phyloP scores from a whole-genome alignment of 1,140 invertebrate genomes.

The Brachystomella parvula region DNA sequence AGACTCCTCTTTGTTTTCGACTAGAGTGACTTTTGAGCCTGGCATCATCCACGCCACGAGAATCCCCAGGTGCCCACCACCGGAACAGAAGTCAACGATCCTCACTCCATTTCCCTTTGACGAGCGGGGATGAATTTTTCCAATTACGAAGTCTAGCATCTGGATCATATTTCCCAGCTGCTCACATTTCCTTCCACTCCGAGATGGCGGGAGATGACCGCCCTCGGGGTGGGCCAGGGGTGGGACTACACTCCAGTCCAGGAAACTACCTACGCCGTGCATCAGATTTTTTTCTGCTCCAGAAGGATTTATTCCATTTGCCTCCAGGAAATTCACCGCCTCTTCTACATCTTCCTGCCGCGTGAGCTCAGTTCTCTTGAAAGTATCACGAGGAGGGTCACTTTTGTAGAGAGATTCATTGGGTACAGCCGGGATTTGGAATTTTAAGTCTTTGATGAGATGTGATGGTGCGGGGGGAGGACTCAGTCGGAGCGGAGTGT shows the following conservation, averaged over 20 bases:
- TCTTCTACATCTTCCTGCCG: constrained; percentile 63
- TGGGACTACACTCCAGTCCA: constrained; percentile 60
- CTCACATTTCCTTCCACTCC: constrained; percentile 70
- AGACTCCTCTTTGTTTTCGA: constrained; percentile 90
- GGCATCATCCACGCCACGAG: constrained; percentile 71
- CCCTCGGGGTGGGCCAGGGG: constrained; percentile 62
- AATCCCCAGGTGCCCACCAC: constrained; percentile 85
- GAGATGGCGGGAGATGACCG: constrained; percentile 65
- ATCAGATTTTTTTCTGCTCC: not conserved
- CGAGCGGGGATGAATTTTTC: constrained; percentile 9
- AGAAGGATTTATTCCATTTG: constrained; percentile 5
- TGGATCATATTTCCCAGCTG: constrained; percentile 82
- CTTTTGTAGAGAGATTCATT: constrained; percentile 67
- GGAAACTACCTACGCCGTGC: not conserved
- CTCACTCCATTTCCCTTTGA: constrained; percentile 45
- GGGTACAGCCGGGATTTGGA: constrained; percentile 42
- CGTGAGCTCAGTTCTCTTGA: constrained; percentile 62
- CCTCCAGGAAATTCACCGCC: constrained; percentile 45
- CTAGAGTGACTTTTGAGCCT: constrained; percentile 62
- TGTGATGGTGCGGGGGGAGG: constrained; percentile 56
- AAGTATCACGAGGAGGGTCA: constrained; percentile 66
- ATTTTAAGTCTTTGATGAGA: constrained; percentile 54
- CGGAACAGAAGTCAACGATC: constrained; percentile 92
- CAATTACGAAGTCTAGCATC: constrained; percentile 61
- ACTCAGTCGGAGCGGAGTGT: constrained; percentile 42